Conservation (phyloP, 2,113 vertebrate species). For the Tychaedon coryphoeus region DNA sequence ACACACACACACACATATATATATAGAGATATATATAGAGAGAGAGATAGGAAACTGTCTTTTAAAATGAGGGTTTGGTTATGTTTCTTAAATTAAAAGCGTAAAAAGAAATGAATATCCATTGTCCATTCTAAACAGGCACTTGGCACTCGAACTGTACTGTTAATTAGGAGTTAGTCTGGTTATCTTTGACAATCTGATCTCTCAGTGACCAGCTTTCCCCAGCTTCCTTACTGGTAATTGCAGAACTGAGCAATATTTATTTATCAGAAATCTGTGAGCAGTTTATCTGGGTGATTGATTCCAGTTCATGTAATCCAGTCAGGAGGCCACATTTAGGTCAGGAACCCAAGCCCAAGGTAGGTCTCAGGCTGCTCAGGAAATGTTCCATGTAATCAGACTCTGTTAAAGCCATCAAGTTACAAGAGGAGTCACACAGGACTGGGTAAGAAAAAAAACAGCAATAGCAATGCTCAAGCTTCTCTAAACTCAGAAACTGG, state of each 20-base stretch:
- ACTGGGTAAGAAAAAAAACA: background rate
- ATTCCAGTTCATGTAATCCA: background rate
- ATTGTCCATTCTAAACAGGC: background rate
- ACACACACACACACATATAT: no score
- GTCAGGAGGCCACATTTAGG: background rate
- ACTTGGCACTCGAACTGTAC: background rate
- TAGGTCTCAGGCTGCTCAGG: background rate
- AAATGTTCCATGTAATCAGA: background rate
- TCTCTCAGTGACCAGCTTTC: background rate
- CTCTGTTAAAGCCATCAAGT: background rate
- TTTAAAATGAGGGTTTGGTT: background rate
- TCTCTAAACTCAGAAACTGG: background rate
- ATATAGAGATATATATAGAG: no score
- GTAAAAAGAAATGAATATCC: background rate
- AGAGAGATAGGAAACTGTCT: background rate
- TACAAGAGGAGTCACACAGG: background rate
- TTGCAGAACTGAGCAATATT: background rate
- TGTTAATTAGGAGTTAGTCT: background rate
- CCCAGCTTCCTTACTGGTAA: background rate
- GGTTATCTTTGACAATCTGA: background rate
- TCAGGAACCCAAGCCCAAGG: background rate
- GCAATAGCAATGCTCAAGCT: background rate
- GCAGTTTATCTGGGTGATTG: background rate
- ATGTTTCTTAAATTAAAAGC: slow-evolving; percentile 5
- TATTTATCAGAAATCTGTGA: background rate